Evolutionary conservation across 37 sponge, comb jelly and placozoan genomes (phyloP), one percentile per base, ranked within the genome.

Genomic region (Corticium candelabrum): DNA sequence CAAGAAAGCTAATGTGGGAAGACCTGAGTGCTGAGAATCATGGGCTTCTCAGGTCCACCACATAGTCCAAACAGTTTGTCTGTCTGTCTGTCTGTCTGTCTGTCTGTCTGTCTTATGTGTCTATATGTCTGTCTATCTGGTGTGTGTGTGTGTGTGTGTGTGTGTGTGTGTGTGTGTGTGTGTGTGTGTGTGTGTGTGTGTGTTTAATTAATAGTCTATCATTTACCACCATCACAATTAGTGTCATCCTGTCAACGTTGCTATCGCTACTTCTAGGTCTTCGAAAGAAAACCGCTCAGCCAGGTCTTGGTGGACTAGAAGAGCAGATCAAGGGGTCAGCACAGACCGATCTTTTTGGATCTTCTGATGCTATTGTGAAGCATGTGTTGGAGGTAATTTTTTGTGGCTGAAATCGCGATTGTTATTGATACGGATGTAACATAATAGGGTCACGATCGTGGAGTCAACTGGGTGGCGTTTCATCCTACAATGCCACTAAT

Each of bases 381-480:
- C 99, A 97, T 68, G 83, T 91, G 35, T 79, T 97, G 73, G 99
- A 97, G 86, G 91, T 90, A 30, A 29, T 67, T n/a, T 72, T 33
- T 21, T n/a, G 35, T 15, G 11, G 15, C 27, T n/a, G n/a, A n/a
- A n/a, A n/a, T n/a, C n/a, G n/a, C n/a, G n/a, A n/a, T n/a, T n/a
- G n/a, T n/a, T n/a, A n/a, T n/a, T n/a, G n/a, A n/a, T n/a, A n/a
- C n/a, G n/a, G n/a, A n/a, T n/a, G n/a, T n/a, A n/a, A n/a, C n/a
- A n/a, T n/a, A n/a, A n/a, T 31, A 90, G 92, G 99, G 99, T 37
- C 99, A 97, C 62, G 99, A 97, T 76, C 82, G 99, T 34, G 99
- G 99, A 68, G 99, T 97, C 40, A 97, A 97, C 83, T 97, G 99
- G 99, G 95, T 94, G 31, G 82, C 89, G 38, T 97, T 94, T 85